phyloP scores from a whole-genome alignment of 2,888 invertebrate genomes.

The Chrysopilus asiliformis region DNA sequence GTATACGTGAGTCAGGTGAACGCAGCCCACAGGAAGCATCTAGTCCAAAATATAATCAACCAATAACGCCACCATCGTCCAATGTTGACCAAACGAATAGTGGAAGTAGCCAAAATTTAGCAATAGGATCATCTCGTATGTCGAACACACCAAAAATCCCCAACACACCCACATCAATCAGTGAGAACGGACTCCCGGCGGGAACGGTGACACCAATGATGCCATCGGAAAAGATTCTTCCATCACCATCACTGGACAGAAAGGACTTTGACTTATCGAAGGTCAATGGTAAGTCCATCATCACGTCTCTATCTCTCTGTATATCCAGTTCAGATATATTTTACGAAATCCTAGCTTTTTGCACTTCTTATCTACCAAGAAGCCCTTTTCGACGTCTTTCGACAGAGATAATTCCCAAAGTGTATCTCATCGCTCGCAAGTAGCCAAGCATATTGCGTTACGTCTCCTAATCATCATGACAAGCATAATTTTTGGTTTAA shows the following conservation, averaged over 20 bases:
- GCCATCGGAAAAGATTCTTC: conserved; percentile 26
- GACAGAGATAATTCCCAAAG: too few species aligned
- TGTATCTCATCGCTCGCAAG: too few species aligned
- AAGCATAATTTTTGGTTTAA: too few species aligned
- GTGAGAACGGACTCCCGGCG: conserved; percentile 13
- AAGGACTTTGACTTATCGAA: conserved; percentile 36
- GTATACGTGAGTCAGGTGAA: conserved; percentile 9
- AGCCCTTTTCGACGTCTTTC: too few species aligned
- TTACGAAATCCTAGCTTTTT: too few species aligned
- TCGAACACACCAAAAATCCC: conserved; percentile 27
- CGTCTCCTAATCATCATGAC: too few species aligned
- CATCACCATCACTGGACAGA: conserved; percentile 28
- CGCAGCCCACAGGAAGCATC: conserved; percentile 9
- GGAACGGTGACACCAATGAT: conserved; percentile 6
- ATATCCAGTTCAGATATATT: too few species aligned
- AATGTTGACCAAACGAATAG: conserved; percentile 3
- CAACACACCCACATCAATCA: conserved; percentile 23
- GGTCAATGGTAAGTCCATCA: conserved; percentile 35
- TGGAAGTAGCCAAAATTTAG: conserved; percentile 7
- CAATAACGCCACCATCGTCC: conserved; percentile 8
- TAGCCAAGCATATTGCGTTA: too few species aligned
- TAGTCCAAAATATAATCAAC: conserved; percentile 8
- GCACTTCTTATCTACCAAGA: too few species aligned
- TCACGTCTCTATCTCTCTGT: too few species aligned
- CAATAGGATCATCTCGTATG: conserved; percentile 16